Evolutionary conservation across 2,888 invertebrate species (phyloP), one percentile per base, ranked within the genome.

Genomic region (Melanargia galathea): DNA sequence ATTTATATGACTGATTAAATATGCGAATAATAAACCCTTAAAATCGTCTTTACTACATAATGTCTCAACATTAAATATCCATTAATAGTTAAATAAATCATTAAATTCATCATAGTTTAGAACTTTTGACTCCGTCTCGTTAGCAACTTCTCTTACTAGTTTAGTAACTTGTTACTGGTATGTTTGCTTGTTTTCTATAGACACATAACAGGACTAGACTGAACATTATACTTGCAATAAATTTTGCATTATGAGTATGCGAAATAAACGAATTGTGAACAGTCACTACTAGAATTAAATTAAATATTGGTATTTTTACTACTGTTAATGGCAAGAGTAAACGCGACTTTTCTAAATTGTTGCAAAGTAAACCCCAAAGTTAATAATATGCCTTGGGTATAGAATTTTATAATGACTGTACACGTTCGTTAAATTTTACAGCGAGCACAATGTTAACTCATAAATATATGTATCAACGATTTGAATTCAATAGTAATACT

Each of bases 401-500:
- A 45, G 10, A 18, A 2, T 45, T 45, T 45, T 24, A n/a, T 48
- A 48, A 2, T 48, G 46, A 2, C 6, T 16, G 3, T 16, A 49
- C 13, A 49, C n/a, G 10, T 49, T 16, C 11, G 13, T 22, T 13
- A 20, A 22, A 49, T n/a, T n/a, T 40, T 43, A 24, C 54, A 54
- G 18, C 54, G 16, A 60, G 60, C 62, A 62, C 58, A 61, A 66
- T 51, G 20, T 51, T 60, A 61, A 61, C 35, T 22, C 38, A 30
- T 38, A 13, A 35, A 20, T 18, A 49, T 43, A 43, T 10, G 6
- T 20, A 51, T 30, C 18, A 51, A 51, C 30, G 30, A 51, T 51
- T 51, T 51, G 4, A 30, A 51, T 51, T 8, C 51, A 30, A 8
- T 49, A 24, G 24, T 24, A 11, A n/a, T 16, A n/a, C 22, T 45